A percentile compares a stretch with the other conserved stretches of the same genome.
phyloP scores from a whole-genome alignment of 2,797 vertebrate genomes.

The Crocodylus rhombifer region DNA sequence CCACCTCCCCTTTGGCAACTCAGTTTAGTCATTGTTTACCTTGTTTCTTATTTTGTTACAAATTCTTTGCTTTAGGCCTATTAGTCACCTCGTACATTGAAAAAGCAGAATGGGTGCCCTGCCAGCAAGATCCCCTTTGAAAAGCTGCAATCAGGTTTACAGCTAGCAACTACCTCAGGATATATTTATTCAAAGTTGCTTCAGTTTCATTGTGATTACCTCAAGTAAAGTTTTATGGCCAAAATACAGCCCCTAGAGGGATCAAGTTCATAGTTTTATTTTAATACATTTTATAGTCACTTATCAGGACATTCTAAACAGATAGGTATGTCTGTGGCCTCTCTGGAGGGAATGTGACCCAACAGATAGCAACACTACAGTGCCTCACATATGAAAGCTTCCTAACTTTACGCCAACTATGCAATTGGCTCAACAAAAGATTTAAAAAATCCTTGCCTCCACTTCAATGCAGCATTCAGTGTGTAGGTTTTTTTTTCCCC shows the following conservation, averaged over 20 bases:
- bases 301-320: slow-evolving; percentile 25
- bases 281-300: slow-evolving; percentile 48
- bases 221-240: slow-evolving; percentile 49
- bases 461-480: slow-evolving; percentile 19
- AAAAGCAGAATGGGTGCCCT: slow-evolving; percentile 19
- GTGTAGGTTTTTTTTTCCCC: slow-evolving; percentile 3
- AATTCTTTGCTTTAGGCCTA: slow-evolving; percentile 19
- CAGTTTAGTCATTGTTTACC: slow-evolving; percentile 55
- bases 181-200: slow-evolving; percentile 44
- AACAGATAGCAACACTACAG: neutral
- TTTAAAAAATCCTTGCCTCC: slow-evolving; percentile 17
- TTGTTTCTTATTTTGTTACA: slow-evolving; percentile 3
- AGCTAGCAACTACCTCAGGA: slow-evolving; percentile 47
- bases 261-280: slow-evolving; percentile 59
- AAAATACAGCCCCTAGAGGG: slow-evolving; percentile 8
- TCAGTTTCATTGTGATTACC: slow-evolving; percentile 44
- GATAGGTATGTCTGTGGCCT: neutral
- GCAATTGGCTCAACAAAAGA: slow-evolving; percentile 44
- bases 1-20: slow-evolving; percentile 18
- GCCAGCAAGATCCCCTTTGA: slow-evolving; percentile 29
- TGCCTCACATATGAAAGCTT: slow-evolving; percentile 14
- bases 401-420: slow-evolving; percentile 40
- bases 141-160: neutral
- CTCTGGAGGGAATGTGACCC: neutral
- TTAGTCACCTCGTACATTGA: slow-evolving; percentile 36